These are phyloP conservation scores for Hiodon tergisus DNA, from an alignment of 2,113 vertebrate species.

Conservation along the genomic window DNA sequence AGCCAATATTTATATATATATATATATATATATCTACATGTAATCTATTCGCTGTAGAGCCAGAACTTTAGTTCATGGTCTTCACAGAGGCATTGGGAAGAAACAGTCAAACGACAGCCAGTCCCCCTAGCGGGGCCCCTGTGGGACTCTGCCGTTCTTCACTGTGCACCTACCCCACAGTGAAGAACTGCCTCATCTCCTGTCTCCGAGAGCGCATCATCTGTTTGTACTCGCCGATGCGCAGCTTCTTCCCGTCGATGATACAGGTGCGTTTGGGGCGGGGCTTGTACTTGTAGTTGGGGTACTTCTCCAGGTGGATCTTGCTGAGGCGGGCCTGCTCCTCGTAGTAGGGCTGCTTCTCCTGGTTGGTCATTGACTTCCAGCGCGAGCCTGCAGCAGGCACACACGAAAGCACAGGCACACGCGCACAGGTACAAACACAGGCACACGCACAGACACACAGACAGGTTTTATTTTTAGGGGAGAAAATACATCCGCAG, in stretches of 20 bases:
- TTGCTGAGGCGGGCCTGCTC: constrained; percentile 80
- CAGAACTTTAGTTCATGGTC: too few relatives aligned
- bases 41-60: too few relatives aligned
- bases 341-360: constrained; percentile 79
- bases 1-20: too few relatives aligned
- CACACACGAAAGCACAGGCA: too few relatives aligned
- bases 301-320: constrained; percentile 79
- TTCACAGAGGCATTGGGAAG: too few relatives aligned
- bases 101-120: too few relatives aligned
- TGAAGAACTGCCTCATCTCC: constrained; percentile 87
- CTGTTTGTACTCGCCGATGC: constrained; percentile 78
- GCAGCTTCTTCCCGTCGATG: constrained; percentile 75
- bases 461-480: too few relatives aligned
- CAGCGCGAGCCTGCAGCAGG: constrained; percentile 74
- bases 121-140: neutral
- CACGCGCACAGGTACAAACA: neutral
- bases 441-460: neutral
- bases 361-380: constrained; percentile 81
- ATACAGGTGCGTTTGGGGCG: constrained; percentile 80
- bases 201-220: constrained; percentile 77
- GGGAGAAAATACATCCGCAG: too few relatives aligned
- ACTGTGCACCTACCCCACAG: constrained; percentile 78
- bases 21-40: too few relatives aligned
- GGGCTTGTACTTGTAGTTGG: constrained; percentile 81
- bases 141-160: constrained; percentile 8